Conservation (phyloP, 2,888 invertebrate genomes). For the Spodoptera littoralis region DNA sequence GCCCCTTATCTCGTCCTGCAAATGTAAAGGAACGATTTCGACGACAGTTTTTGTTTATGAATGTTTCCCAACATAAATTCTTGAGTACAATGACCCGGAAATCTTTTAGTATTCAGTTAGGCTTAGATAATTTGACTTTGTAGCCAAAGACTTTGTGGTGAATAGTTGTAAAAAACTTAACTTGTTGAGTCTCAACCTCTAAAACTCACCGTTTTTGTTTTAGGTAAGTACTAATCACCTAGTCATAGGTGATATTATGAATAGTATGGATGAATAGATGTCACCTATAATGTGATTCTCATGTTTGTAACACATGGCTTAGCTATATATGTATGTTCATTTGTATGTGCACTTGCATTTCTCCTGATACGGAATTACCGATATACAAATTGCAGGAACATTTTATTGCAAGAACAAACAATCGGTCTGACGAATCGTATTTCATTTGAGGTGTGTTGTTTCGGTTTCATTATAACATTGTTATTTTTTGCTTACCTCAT, state of each 20-base stretch:
- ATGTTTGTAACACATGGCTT: too few relatives aligned
- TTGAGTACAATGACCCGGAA: slow-evolving; percentile 43
- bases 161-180: not conserved
- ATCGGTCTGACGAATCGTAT: slow-evolving; percentile 46
- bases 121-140: slow-evolving; percentile 1
- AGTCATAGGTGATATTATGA: too few relatives aligned
- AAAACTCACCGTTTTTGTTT: too few relatives aligned
- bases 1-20: slow-evolving; percentile 52
- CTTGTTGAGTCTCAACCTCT: too few relatives aligned
- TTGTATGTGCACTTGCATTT: too few relatives aligned
- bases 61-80: slow-evolving; percentile 49
- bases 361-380: slow-evolving; percentile 9
- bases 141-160: slow-evolving; percentile 7
- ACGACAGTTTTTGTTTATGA: slow-evolving; percentile 51
- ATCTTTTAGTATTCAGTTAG: slow-evolving; percentile 11
- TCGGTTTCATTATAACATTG: slow-evolving; percentile 47
- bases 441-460: slow-evolving; percentile 48
- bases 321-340: too few relatives aligned
- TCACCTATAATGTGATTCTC: too few relatives aligned
- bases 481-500: slow-evolving; percentile 49
- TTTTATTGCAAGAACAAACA: slow-evolving; percentile 50
- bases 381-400: slow-evolving; percentile 43
- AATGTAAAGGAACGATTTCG: slow-evolving; percentile 47
- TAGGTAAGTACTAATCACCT: too few relatives aligned
- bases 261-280: too few relatives aligned